Base-by-base conservation (phyloP, 2,797 vertebrate genomes). In the Intellagama lesueurii region DNA sequence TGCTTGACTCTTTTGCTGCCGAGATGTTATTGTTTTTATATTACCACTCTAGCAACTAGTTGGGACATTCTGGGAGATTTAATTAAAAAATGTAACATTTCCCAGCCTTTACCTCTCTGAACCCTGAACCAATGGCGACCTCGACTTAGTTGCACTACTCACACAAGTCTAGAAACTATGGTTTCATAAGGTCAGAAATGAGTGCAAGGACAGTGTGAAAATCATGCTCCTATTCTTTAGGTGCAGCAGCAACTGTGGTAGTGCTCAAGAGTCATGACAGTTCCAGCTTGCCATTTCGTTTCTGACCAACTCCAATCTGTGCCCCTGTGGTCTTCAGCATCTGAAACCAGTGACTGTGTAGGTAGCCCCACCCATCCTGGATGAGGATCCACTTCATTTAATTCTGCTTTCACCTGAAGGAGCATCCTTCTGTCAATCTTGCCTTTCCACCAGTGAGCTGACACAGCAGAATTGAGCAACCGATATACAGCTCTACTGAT, bases 371-470 rank as follows among this genome's bases (percentile, higher is more conserved):
- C 72, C 78, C 89, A 72, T 84, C 88, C 47, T 32, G 7, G 16
- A 83, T 49, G n/a, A 73, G 32, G 32, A 35, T 24, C 56, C 28
- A 12, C 47, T 17, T 30, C 64, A 66, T 75, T 95, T 91, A 97
- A 79, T 97, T 97, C 95, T 97, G 97, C 97, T 97, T 97, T 94
- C 97, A 69, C 75, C 97, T 91, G 95, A 97, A 97, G 19, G 97
- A 97, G 87, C 97, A 97, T 93, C 97, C 97, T 97, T 98, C 97
- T 96, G 97, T 98, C 40, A 98, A 96, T 82, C 97, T 91, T 0
- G 97, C 97, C 52, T 97, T 97, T 60, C 97, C 97, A 1, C 97
- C 97, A 6, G 97, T 98, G 66, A 97, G 97, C 93, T 98, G 97
- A 92, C 97, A 97, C 64, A 97, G 95, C 32, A 97, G 96, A 0